Conservation (phyloP, 2,797 vertebrate species). For the Melanotaenia maccullochi region DNA sequence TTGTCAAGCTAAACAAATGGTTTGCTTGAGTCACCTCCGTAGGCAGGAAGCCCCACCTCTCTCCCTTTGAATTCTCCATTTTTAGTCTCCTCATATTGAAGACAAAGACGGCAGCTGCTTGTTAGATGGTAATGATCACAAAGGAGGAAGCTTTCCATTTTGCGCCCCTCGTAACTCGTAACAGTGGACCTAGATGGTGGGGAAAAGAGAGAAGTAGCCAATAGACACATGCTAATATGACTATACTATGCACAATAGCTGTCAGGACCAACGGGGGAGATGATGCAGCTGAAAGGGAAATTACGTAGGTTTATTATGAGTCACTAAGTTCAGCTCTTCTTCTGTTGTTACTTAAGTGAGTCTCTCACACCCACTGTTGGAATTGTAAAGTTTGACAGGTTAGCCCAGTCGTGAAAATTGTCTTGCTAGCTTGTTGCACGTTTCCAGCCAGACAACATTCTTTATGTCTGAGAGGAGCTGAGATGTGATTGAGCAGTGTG, state of each 20-base stretch:
- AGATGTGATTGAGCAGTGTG: slow-evolving; percentile 24
- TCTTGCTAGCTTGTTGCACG: slow-evolving; percentile 15
- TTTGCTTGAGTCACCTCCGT: slow-evolving; percentile 29
- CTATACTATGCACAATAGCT: slow-evolving; percentile 65
- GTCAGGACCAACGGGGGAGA: slow-evolving; percentile 45
- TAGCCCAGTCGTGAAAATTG: slow-evolving; percentile 30
- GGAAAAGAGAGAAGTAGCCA: slow-evolving; percentile 15
- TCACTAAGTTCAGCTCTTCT: slow-evolving; percentile 28
- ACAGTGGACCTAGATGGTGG: slow-evolving; percentile 27
- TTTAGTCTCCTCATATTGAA: slow-evolving; percentile 25
- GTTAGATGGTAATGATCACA: slow-evolving; percentile 22
- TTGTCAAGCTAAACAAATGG: slow-evolving; percentile 20
- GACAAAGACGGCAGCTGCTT: slow-evolving; percentile 22
- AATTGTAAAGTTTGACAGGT: slow-evolving; percentile 38
- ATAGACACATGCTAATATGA: slow-evolving; percentile 43
- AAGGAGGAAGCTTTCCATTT: slow-evolving; percentile 17
- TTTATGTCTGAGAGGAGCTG: slow-evolving; percentile 40
- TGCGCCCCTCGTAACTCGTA: slow-evolving; percentile 13
- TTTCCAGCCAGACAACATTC: slow-evolving; percentile 65
- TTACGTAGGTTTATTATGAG: slow-evolving; percentile 32
- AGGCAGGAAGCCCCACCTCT: slow-evolving; percentile 7
- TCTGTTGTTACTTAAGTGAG: neutral
- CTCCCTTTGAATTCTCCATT: slow-evolving; percentile 12
- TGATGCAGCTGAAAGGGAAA: slow-evolving; percentile 25
- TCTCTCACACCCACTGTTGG: slow-evolving; percentile 30